These are phyloP conservation scores for Diadophis punctatus DNA, from an alignment of 2,113 vertebrate species.

Conservation along the genomic window DNA sequence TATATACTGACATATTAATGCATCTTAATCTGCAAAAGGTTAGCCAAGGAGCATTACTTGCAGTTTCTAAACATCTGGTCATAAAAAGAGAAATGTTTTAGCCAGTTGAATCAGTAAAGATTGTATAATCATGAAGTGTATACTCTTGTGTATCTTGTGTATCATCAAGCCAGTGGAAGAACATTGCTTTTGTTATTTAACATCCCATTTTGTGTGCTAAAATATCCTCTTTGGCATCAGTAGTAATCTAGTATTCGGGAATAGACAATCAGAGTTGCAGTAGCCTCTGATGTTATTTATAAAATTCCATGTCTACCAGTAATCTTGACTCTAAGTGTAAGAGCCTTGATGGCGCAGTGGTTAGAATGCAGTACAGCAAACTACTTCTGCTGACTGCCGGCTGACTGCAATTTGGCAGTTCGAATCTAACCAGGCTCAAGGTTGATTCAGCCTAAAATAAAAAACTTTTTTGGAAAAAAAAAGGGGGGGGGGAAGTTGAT, in stretches of 20 bases:
- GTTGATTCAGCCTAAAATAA: no score
- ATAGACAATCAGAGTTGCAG: not conserved
- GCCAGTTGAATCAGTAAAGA: not conserved
- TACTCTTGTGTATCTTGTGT: not conserved
- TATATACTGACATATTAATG: not conserved
- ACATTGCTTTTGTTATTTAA: not conserved
- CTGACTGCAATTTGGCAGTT: no score
- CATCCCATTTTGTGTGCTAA: not conserved
- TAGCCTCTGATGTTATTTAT: not conserved
- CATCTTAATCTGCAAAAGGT: not conserved
- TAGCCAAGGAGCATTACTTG: not conserved
- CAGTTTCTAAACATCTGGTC: not conserved
- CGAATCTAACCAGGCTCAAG: no score
- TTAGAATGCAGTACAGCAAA: no score
- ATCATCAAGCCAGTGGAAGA: not conserved
- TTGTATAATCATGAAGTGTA: not conserved
- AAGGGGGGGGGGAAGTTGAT: no score
- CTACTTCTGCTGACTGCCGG: no score
- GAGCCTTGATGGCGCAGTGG: no score
- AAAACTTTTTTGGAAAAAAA: no score
- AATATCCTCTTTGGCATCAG: not conserved
- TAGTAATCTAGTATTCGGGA: not conserved
- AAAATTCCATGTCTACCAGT: not conserved
- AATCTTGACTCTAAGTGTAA: not conserved
- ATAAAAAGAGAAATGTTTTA: not conserved